Conservation (phyloP, 2,888 invertebrate genomes). For the Papilio demoleus region DNA sequence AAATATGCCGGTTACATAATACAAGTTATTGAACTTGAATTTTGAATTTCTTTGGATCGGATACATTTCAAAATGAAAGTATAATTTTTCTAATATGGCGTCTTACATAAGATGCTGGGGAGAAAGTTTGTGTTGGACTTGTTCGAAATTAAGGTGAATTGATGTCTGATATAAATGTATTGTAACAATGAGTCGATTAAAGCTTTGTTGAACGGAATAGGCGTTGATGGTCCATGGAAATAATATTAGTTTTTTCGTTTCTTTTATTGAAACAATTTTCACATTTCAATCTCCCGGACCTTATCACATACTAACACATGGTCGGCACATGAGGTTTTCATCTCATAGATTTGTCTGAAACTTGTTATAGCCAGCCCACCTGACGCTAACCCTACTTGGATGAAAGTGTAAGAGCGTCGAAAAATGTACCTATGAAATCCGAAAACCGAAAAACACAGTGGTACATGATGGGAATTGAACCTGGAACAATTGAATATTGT, state of each 20-base stretch:
- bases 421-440: too few relatives aligned
- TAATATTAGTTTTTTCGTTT: not conserved
- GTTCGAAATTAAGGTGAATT: conserved; percentile 58
- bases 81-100: conserved; percentile 44
- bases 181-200: conserved; percentile 52
- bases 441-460: too few relatives aligned
- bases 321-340: too few relatives aligned
- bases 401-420: too few relatives aligned
- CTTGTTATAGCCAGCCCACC: too few relatives aligned
- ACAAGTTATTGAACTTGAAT: conserved; percentile 68
- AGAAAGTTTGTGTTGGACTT: conserved; percentile 50
- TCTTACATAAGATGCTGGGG: conserved; percentile 49
- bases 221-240: conserved; percentile 37
- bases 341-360: too few relatives aligned
- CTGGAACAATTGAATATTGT: too few relatives aligned
- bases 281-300: too few relatives aligned
- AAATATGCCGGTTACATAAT: conserved; percentile 6
- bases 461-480: too few relatives aligned
- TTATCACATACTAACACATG: too few relatives aligned
- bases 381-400: too few relatives aligned
- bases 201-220: conserved; percentile 50
- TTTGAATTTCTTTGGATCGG: conserved; percentile 47
- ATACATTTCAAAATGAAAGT: conserved; percentile 47
- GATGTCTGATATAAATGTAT: conserved; percentile 58
- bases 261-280: too few relatives aligned